phyloP scores from a whole-genome alignment of 2,797 vertebrate species.

The Semaprochilodus insignis region DNA sequence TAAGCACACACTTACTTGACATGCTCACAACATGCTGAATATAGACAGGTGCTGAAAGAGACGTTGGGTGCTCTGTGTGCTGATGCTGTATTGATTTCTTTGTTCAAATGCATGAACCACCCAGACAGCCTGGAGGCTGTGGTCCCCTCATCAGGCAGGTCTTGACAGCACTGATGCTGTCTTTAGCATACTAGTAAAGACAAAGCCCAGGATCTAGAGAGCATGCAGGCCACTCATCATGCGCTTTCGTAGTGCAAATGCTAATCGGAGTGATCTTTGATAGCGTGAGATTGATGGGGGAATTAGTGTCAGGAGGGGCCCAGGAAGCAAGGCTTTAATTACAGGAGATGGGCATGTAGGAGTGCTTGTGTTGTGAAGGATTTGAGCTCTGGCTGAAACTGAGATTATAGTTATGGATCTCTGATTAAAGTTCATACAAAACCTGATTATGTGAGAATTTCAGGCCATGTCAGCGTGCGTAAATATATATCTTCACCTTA shows the following conservation, averaged over 20 bases:
- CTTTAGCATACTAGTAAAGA: conserved; percentile 75
- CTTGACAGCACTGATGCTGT: conserved; percentile 66
- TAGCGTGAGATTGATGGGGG: conserved; percentile 73
- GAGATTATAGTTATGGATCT: conserved; percentile 23
- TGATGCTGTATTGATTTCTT: conserved; percentile 48
- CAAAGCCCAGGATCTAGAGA: conserved; percentile 71
- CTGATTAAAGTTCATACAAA: background rate
- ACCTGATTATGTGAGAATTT: conserved; percentile 18
- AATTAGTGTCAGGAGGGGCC: conserved; percentile 67
- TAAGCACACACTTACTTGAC: conserved; percentile 30
- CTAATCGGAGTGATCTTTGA: conserved; percentile 69
- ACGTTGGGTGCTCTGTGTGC: background rate
- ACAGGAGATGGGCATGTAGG: conserved; percentile 50
- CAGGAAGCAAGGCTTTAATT: conserved; percentile 68
- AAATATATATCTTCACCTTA: background rate
- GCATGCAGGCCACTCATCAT: conserved; percentile 72
- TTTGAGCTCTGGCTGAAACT: conserved; percentile 13
- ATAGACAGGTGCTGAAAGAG: conserved; percentile 40
- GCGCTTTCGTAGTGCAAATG: conserved; percentile 56
- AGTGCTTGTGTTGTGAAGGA: conserved; percentile 37
- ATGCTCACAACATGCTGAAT: background rate
- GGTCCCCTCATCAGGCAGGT: conserved; percentile 55
- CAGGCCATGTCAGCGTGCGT: background rate
- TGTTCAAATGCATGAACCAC: conserved; percentile 43
- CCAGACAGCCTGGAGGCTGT: conserved; percentile 15